phyloP scores from a whole-genome alignment of 1,140 invertebrate genomes.

The Apocrypta bakeri region DNA sequence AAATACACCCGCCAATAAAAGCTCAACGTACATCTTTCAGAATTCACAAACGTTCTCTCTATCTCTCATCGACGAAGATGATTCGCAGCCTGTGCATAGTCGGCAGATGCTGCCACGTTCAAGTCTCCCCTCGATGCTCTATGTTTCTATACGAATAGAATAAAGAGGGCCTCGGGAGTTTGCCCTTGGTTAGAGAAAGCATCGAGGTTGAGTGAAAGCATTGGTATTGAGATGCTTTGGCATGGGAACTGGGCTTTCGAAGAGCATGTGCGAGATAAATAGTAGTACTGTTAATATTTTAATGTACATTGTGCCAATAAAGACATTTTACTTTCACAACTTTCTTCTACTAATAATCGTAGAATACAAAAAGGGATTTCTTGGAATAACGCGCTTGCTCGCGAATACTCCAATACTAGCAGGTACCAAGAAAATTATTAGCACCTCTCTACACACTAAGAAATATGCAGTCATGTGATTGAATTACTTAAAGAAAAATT shows the following conservation, averaged over 20 bases:
- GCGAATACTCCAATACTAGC: too few relatives aligned
- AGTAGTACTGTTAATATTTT: too few relatives aligned
- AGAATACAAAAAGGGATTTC: too few relatives aligned
- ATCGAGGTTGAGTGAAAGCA: background rate
- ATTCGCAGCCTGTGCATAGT: conserved; percentile 11
- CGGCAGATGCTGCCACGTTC: conserved; percentile 15
- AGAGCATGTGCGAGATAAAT: background rate
- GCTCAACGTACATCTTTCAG: background rate
- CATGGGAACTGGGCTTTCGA: background rate
- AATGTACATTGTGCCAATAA: too few relatives aligned
- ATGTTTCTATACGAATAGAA: background rate
- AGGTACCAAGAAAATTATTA: too few relatives aligned
- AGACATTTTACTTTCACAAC: too few relatives aligned
- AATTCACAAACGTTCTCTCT: background rate
- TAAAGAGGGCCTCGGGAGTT: background rate
- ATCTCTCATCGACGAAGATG: conserved; percentile 13
- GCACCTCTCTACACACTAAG: too few relatives aligned
- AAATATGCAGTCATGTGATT: too few relatives aligned
- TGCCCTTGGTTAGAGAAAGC: background rate
- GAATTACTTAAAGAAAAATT: background rate
- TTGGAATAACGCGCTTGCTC: too few relatives aligned
- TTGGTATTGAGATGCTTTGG: background rate
- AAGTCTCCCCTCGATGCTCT: background rate
- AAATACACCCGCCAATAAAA: background rate
- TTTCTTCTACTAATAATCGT: too few relatives aligned